A percentile compares a stretch with the other conserved stretches of the same genome.
Evolutionary conservation across 2,113 vertebrate species (phyloP).

Genomic region (Anser brachyrhynchus): DNA sequence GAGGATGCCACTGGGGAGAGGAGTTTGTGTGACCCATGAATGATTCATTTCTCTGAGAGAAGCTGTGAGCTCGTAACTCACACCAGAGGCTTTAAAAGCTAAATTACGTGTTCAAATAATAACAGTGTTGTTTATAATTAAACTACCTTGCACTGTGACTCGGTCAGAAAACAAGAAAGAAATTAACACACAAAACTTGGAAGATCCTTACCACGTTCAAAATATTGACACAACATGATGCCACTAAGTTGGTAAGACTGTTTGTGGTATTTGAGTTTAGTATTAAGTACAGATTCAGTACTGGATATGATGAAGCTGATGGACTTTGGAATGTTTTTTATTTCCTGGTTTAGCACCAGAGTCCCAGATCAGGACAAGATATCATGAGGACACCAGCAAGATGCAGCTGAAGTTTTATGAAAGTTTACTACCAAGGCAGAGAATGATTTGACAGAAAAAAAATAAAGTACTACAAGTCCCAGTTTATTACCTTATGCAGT

Average conservation of each 20-base stretch:
- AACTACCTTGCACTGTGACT: background rate
- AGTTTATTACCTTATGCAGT: background rate
- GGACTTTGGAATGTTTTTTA: fast-evolving
- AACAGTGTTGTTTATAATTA: background rate
- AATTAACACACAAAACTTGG: background rate
- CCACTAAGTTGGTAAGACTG: background rate
- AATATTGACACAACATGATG: background rate
- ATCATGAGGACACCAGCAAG: background rate
- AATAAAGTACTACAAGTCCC: background rate
- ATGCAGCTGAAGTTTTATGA: background rate
- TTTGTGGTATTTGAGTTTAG: background rate
- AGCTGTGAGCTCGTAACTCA: background rate
- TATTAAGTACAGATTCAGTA: background rate
- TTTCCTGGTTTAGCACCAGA: background rate
- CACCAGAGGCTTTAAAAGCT: background rate
- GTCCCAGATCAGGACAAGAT: background rate
- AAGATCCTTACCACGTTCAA: background rate
- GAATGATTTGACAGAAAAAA: background rate
- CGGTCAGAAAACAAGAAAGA: background rate
- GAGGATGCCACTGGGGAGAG: background rate
- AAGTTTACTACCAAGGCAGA: background rate
- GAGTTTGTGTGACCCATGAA: background rate
- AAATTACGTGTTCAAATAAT: background rate
- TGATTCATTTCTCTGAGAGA: background rate
- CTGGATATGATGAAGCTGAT: background rate